A percentile compares a stretch with the other conserved stretches of the same genome.
Evolutionary conservation across 2,797 vertebrate species (phyloP).

Genomic region (Varecia variegata): DNA sequence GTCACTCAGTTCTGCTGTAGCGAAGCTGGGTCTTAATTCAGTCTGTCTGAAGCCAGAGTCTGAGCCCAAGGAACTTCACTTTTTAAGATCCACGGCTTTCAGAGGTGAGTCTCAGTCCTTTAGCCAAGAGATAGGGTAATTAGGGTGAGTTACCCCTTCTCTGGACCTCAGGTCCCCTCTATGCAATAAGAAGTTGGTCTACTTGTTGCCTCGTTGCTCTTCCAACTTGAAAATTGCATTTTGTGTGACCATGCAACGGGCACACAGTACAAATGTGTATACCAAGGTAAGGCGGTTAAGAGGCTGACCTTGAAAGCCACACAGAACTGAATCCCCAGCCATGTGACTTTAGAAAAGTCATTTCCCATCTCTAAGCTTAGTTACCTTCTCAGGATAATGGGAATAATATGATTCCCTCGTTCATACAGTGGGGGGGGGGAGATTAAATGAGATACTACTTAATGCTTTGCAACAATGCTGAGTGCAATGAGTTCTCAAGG

Average conservation of each 20-base stretch:
- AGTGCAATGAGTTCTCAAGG: neutral
- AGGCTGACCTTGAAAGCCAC: neutral
- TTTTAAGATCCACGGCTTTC: neutral
- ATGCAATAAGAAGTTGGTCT: neutral
- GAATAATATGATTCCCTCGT: neutral
- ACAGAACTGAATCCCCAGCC: neutral
- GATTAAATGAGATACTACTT: neutral
- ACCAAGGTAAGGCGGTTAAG: fast-evolving
- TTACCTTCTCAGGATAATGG: neutral
- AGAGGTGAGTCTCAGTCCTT: neutral
- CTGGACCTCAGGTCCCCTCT: too few relatives aligned
- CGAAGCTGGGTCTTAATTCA: neutral
- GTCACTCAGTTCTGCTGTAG: too few relatives aligned
- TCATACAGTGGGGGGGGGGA: fast-evolving
- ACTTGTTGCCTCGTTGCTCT: fast-evolving
- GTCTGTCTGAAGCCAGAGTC: neutral
- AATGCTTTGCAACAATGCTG: neutral
- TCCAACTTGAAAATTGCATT: fast-evolving
- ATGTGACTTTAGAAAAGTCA: fast-evolving
- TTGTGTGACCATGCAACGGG: fast-evolving
- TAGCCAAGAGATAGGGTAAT: neutral
- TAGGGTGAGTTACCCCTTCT: neutral
- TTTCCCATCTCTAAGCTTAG: neutral
- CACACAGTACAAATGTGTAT: fast-evolving
- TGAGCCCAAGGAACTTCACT: neutral